phyloP scores from a whole-genome alignment of 2,113 vertebrate genomes.

The Syngnathus floridae region DNA sequence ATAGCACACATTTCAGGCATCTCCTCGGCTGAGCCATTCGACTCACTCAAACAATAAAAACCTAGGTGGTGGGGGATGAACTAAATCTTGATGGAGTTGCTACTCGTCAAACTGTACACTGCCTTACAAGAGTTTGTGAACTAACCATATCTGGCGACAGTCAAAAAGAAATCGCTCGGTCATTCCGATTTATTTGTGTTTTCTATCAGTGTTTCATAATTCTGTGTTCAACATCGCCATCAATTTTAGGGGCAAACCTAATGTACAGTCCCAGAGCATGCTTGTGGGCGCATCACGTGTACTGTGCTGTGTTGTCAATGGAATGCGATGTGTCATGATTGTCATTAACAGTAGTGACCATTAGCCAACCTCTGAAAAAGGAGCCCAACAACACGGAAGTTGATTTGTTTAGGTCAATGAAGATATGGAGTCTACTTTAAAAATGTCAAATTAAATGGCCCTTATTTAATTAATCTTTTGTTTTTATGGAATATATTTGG shows the following conservation, averaged over 20 bases:
- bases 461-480: constrained; percentile 42
- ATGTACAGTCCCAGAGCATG: constrained; percentile 68
- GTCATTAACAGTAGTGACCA: constrained; percentile 54
- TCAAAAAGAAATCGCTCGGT: constrained; percentile 37
- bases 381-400: constrained; percentile 8
- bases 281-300: constrained; percentile 62
- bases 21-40: constrained; percentile 28
- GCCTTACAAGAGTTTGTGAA: constrained; percentile 52
- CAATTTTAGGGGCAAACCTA: constrained; percentile 45
- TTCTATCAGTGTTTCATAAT: constrained; percentile 36
- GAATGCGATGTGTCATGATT: constrained; percentile 66
- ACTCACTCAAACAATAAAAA: constrained; percentile 37
- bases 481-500: neutral
- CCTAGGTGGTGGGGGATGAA: neutral
- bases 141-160: constrained; percentile 24
- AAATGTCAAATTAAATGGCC: constrained; percentile 37
- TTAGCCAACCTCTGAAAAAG: constrained; percentile 32
- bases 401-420: constrained; percentile 18
- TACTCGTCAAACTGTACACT: constrained; percentile 56
- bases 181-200: constrained; percentile 16
- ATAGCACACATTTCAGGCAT: constrained; percentile 50
- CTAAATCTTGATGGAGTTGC: constrained; percentile 38
- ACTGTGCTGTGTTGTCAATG: constrained; percentile 69
- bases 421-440: constrained; percentile 24
- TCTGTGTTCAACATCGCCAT: constrained; percentile 27